These are phyloP conservation scores for Uromys caudimaculatus DNA, from an alignment of 2,797 vertebrate species.

Conservation along the genomic window DNA sequence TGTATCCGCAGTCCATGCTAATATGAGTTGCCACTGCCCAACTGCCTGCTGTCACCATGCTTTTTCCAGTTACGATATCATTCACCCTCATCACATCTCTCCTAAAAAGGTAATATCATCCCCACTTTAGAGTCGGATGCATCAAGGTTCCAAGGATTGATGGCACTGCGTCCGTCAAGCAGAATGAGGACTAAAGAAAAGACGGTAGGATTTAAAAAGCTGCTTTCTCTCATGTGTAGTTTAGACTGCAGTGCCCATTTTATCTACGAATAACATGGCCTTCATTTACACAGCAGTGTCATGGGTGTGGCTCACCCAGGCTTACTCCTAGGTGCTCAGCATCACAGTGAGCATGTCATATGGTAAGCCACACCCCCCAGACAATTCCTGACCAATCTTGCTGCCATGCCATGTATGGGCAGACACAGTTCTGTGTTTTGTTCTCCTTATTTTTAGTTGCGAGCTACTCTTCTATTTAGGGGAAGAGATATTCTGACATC, in stretches of 20 bases:
- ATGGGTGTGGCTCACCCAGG: not conserved
- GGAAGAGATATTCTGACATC: not conserved
- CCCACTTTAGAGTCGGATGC: not conserved
- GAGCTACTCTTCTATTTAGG: not conserved
- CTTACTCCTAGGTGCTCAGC: not conserved
- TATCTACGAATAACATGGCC: not conserved
- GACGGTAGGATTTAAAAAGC: not conserved
- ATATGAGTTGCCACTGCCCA: not conserved
- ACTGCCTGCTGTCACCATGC: not conserved
- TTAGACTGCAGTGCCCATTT: not conserved
- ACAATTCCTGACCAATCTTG: not conserved
- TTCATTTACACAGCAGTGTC: not conserved
- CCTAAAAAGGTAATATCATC: no score
- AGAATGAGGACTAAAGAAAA: not conserved
- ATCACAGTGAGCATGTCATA: accelerated
- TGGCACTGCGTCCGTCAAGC: not conserved
- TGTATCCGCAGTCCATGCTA: not conserved
- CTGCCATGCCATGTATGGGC: not conserved
- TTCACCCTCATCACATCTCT: not conserved
- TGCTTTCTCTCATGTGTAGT: not conserved
- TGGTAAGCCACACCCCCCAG: not conserved
- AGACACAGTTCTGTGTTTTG: no score
- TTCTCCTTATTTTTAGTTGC: not conserved
- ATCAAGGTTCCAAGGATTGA: not conserved
- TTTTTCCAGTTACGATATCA: not conserved